phyloP scores from a whole-genome alignment of 2,797 vertebrate genomes.

The Cyprinella venusta region DNA sequence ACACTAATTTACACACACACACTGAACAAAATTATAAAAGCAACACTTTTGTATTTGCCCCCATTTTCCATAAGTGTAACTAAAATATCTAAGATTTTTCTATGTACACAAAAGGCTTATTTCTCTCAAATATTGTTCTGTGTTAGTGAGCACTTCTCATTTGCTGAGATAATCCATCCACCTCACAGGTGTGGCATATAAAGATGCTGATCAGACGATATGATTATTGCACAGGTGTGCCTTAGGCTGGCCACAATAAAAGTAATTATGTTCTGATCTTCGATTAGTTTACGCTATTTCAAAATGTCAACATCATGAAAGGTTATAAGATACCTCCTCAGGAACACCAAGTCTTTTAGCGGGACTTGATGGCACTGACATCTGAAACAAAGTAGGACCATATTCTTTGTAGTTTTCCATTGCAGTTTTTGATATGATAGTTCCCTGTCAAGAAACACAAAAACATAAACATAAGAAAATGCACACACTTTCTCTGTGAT shows the following conservation, averaged over 20 bases:
- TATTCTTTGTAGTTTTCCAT: constrained; percentile 84
- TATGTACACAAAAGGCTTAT: too few species aligned
- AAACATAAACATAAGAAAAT: background rate
- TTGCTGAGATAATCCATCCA: too few species aligned
- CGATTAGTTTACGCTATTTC: background rate
- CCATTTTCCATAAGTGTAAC: too few species aligned
- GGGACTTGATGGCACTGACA: constrained; percentile 71
- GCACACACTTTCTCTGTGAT: background rate
- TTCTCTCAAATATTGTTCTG: too few species aligned
- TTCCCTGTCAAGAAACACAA: constrained; percentile 76
- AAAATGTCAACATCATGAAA: background rate
- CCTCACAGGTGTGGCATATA: too few species aligned
- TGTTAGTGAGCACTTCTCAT: too few species aligned
- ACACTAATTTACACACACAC: background rate
- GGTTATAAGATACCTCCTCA: constrained; percentile 82
- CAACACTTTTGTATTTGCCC: too few species aligned
- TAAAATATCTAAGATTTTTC: too few species aligned
- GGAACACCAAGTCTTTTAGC: constrained; percentile 89
- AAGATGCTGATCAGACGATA: too few species aligned
- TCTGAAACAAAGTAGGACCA: constrained; percentile 72
- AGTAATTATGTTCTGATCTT: background rate
- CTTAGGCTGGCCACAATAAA: too few species aligned
- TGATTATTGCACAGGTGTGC: too few species aligned
- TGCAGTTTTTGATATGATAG: constrained; percentile 89
- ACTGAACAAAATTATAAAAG: too few species aligned